Base-by-base conservation (phyloP, 2,113 vertebrate species). In the Tachuris rubrigastra region DNA sequence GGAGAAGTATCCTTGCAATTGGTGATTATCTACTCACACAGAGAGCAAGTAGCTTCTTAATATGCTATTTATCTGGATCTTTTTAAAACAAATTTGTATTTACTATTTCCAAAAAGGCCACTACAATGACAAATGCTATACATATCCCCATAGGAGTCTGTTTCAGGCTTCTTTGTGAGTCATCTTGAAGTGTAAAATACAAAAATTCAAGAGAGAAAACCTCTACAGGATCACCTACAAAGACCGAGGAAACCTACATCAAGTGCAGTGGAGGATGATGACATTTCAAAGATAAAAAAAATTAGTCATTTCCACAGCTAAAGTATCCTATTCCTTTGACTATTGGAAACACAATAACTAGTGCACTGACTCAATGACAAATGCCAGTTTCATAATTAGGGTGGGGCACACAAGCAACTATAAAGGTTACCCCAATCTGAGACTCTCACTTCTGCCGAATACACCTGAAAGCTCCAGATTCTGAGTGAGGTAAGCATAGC, bases 341-440 rank as follows among this genome's bases (percentile, higher is more conserved):
- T 50, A 83, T 2, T 55, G 76, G 84, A 80, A 81, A 56, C 27
- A 94, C 73, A 94, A 3, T 49, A 83, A 89, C 49, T 75, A 93
- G 65, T 46, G 31, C 78, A 87, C 56, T 95, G 95, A 94, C 93
- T 96, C 94, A 96, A 67, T 46, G 81, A 94, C 94, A 94, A 91
- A 91, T n/a, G 49, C 33, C 18, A 58, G 73, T 97, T 97, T 93
- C 94, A 85, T 85, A 94, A 97, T 89, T 80, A 93, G 95, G 95
- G 96, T 94, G 96, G 96, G 95, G 96, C 60, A 73, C 25, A 18
- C 44, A 91, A 95, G 82, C 78, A 47, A 74, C 89, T 97, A 97
- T 97, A 97, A 97, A 97, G 56, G 80, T 46, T 66, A 92, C 6
- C 25, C 37, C 77, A 93, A 1, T 41, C 55, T 41, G 28, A 63